Conservation (phyloP, 2,113 vertebrate species). For the Leptobrachium leishanense region DNA sequence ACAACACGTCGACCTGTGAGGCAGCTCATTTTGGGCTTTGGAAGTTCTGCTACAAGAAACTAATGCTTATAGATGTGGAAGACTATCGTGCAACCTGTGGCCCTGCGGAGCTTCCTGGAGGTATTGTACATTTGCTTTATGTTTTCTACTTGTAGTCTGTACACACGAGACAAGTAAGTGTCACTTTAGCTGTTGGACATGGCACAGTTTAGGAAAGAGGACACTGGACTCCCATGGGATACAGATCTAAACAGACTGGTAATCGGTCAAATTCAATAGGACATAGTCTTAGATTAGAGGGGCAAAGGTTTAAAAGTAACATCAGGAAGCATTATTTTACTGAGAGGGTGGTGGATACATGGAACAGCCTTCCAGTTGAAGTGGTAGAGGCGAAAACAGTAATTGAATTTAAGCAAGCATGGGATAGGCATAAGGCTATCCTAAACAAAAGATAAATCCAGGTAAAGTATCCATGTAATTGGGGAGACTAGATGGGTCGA, state of each 20-base stretch:
- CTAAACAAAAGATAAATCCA: too few species aligned
- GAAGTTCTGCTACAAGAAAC: slow-evolving; percentile 79
- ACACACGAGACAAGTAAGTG: background rate
- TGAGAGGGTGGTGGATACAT: too few species aligned
- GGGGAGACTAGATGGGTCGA: too few species aligned
- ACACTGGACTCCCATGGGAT: background rate
- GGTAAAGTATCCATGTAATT: too few species aligned
- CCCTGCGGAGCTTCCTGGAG: slow-evolving; percentile 80
- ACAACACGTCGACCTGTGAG: slow-evolving; percentile 76
- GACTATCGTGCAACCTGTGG: slow-evolving; percentile 76
- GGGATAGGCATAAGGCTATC: too few species aligned
- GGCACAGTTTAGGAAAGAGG: background rate
- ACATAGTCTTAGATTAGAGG: too few species aligned
- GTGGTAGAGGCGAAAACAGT: too few species aligned
- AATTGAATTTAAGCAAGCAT: too few species aligned
- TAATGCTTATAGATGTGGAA: slow-evolving; percentile 79
- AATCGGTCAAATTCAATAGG: background rate
- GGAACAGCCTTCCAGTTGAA: too few species aligned
- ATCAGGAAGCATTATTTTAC: too few species aligned
- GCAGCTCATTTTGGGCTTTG: slow-evolving; percentile 81
- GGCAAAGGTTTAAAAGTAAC: too few species aligned
- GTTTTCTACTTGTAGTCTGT: slow-evolving; percentile 9
- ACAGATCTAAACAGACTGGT: background rate
- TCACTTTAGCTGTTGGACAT: background rate
- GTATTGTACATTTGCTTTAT: slow-evolving; percentile 59